Conservation (phyloP, 2,797 vertebrate species). For the Pseudochirops cupreus region DNA sequence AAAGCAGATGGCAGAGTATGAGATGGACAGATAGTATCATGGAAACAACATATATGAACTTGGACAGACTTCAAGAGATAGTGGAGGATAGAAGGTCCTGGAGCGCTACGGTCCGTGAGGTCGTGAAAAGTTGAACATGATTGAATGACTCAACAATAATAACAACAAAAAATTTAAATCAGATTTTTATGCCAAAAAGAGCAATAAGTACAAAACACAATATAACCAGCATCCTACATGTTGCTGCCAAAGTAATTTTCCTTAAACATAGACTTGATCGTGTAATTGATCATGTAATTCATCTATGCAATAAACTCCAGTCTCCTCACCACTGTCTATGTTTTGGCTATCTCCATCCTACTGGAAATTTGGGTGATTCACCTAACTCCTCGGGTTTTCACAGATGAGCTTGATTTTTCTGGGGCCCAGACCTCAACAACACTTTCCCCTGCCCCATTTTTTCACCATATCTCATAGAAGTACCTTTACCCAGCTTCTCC, state of each 20-base stretch:
- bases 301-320: neutral
- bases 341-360: neutral
- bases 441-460: neutral
- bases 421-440: neutral
- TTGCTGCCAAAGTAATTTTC: neutral
- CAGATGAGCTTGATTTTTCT: neutral
- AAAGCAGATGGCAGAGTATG: neutral
- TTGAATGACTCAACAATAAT: neutral
- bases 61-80: neutral
- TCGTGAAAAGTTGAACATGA: neutral
- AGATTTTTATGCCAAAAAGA: neutral
- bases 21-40: neutral
- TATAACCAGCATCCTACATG: neutral
- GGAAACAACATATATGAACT: neutral
- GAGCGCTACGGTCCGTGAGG: neutral
- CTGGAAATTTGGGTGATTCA: neutral
- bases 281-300: neutral
- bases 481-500: neutral
- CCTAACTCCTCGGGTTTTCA: neutral
- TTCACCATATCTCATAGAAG: neutral
- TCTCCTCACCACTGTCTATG: neutral
- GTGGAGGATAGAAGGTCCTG: neutral
- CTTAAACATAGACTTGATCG: neutral
- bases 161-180: neutral
- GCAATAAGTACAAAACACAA: neutral